Evolutionary conservation across 1,140 invertebrate species (phyloP).

Genomic region (Caenorhabditis latens): DNA sequence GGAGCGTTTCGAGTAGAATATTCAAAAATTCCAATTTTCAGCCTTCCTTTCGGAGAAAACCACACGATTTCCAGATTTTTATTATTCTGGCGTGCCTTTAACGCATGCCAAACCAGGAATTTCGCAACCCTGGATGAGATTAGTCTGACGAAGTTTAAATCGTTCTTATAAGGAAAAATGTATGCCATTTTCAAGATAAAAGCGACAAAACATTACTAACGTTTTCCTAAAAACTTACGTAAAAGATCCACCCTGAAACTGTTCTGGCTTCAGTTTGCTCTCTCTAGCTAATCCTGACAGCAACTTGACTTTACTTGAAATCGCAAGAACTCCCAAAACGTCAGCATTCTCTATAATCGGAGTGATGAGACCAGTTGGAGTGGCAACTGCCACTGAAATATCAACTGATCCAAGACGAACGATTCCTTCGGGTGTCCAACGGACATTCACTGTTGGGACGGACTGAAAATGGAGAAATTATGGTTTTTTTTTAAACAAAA

Average conservation of each 20-base stretch:
- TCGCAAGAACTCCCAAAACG: constrained; percentile 48
- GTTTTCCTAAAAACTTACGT: constrained; percentile 74
- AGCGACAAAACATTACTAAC: too few species aligned
- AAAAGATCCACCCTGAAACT: constrained; percentile 90
- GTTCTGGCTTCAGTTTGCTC: constrained; percentile 93
- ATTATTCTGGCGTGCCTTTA: too few species aligned
- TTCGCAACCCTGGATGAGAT: too few species aligned
- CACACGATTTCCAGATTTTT: too few species aligned
- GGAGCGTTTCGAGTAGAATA: too few species aligned
- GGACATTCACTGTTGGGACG: constrained; percentile 89
- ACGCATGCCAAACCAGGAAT: too few species aligned
- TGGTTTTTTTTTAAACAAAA: neutral
- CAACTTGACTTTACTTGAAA: constrained; percentile 85
- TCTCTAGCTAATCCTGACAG: constrained; percentile 91
- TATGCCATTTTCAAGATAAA: too few species aligned
- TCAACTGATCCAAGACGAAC: constrained; percentile 84
- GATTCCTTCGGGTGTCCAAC: constrained; percentile 45
- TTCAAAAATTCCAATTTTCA: too few species aligned
- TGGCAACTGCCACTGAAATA: constrained; percentile 95
- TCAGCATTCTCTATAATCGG: constrained; percentile 92
- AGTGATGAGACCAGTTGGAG: constrained; percentile 93
- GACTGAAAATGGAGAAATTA: constrained; percentile 86
- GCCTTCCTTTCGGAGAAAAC: too few species aligned
- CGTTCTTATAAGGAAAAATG: too few species aligned
- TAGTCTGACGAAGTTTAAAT: too few species aligned